phyloP scores from a whole-genome alignment of 2,888 invertebrate species.

The Machimus rusticus region DNA sequence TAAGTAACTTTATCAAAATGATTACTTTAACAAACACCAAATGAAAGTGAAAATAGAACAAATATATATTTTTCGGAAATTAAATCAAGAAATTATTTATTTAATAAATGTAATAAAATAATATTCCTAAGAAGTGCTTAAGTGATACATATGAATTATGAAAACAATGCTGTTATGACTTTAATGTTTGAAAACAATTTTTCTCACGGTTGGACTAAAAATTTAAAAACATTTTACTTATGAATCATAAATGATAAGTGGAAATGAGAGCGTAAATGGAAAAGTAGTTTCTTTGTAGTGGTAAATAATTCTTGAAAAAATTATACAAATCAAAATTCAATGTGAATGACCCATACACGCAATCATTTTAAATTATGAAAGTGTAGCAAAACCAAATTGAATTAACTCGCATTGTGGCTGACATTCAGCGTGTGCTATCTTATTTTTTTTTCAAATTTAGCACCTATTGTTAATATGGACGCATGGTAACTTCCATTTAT shows the following conservation, averaged over 20 bases:
- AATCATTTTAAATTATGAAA: slow-evolving; percentile 49
- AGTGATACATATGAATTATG: too few species aligned
- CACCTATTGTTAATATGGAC: background rate
- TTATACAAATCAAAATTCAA: slow-evolving; percentile 44
- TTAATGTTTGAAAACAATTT: background rate
- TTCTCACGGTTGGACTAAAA: background rate
- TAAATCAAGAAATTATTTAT: too few species aligned
- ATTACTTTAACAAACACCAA: too few species aligned
- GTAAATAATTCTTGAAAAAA: too few species aligned
- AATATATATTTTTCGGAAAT: too few species aligned
- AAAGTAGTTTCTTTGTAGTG: too few species aligned
- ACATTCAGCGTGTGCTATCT: background rate
- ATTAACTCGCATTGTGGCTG: background rate
- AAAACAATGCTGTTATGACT: too few species aligned
- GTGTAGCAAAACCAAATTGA: background rate
- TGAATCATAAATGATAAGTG: too few species aligned
- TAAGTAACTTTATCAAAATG: background rate
- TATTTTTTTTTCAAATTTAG: background rate
- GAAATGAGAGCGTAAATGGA: too few species aligned
- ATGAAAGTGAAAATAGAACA: background rate
- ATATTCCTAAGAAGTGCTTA: too few species aligned
- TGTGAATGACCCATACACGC: slow-evolving; percentile 56
- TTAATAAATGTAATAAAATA: too few species aligned
- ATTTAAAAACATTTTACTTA: background rate
- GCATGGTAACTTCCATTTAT: slow-evolving; percentile 53